Evolutionary conservation across 2,113 vertebrate genomes (phyloP).

Genomic region (Urocitellus parryii): DNA sequence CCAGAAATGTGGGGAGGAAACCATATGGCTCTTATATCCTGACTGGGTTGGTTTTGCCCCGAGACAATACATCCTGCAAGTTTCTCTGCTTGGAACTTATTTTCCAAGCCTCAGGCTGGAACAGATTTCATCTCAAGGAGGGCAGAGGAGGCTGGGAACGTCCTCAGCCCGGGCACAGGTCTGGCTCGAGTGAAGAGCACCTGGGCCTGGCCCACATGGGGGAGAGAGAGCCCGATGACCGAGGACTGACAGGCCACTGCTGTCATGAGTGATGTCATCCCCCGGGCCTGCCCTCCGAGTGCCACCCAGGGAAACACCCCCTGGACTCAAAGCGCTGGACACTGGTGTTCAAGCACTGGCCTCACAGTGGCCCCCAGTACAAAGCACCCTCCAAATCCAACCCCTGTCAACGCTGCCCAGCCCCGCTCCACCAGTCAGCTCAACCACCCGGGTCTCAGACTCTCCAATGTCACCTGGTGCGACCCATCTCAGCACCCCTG

Average conservation of each 20-base stretch:
- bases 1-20: constrained; percentile 40
- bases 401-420: neutral
- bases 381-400: neutral
- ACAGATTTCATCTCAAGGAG: constrained; percentile 34
- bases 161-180: neutral
- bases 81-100: constrained; percentile 53
- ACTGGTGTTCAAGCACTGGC: neutral
- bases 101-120: constrained; percentile 49
- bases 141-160: neutral
- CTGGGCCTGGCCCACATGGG: neutral
- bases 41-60: constrained; percentile 66
- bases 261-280: neutral
- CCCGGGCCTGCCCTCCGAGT: neutral
- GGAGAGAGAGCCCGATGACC: neutral
- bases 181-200: neutral
- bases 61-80: constrained; percentile 60
- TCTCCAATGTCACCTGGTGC: neutral
- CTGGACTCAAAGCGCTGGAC: neutral
- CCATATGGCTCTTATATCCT: constrained; percentile 77
- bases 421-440: neutral
- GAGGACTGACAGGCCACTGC: neutral
- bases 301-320: neutral
- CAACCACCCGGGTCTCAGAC: neutral
- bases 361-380: neutral
- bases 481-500: neutral